A percentile compares a stretch with the other conserved stretches of the same genome.
phyloP scores from a whole-genome alignment of 2,888 invertebrate species.

The Oconnorella tubifera region DNA sequence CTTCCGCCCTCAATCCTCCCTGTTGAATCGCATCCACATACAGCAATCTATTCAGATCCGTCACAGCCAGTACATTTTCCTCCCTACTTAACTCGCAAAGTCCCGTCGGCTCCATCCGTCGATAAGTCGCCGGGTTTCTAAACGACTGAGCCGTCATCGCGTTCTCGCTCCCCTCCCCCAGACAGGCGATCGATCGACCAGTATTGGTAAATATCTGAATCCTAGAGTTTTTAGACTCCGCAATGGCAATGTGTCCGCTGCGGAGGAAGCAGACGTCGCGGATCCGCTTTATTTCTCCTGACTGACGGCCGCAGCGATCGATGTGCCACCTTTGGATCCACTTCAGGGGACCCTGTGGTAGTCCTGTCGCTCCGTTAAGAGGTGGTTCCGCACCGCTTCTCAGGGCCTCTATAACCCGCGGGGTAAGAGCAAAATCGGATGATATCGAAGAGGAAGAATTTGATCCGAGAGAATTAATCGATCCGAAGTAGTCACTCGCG shows the following conservation, averaged over 20 bases:
- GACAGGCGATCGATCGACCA: background rate
- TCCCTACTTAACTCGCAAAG: conserved; percentile 6
- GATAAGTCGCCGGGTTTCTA: background rate
- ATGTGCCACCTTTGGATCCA: conserved; percentile 9
- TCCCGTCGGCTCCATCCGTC: conserved; percentile 10
- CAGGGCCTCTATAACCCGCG: background rate
- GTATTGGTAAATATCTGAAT: conserved; percentile 6
- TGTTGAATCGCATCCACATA: background rate
- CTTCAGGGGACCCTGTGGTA: background rate
- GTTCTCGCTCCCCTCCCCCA: conserved; percentile 6
- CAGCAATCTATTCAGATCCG: conserved; percentile 11
- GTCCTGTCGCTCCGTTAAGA: background rate
- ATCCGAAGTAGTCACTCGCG: background rate
- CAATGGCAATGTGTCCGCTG: conserved; percentile 5
- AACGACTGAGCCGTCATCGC: conserved; percentile 4
- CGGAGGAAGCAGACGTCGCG: conserved; percentile 10
- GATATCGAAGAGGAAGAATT: no score
- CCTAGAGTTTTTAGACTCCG: conserved; percentile 11
- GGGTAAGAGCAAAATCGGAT: background rate
- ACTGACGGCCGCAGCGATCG: background rate
- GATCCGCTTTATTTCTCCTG: conserved; percentile 7
- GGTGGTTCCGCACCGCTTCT: background rate
- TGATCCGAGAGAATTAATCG: no score
- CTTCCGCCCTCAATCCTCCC: background rate
- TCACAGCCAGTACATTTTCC: conserved; percentile 7